Evolutionary conservation across 2,888 invertebrate species (phyloP).

Genomic region (Drosophila mulleri): DNA sequence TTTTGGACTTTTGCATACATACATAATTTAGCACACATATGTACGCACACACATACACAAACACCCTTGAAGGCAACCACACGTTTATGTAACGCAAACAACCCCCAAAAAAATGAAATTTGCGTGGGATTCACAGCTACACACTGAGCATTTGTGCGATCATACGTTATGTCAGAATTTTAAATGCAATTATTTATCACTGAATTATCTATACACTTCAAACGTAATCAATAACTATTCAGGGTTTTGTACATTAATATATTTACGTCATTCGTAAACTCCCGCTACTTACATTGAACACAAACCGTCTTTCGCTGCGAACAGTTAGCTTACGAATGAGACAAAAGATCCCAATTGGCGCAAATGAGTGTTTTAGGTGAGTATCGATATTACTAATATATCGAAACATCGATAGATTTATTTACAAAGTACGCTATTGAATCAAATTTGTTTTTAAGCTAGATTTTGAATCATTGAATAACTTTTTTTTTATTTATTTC

Average conservation of each 20-base stretch:
- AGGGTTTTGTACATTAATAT: conserved; percentile 29
- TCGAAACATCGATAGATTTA: conserved; percentile 16
- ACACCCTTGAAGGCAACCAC: conserved; percentile 41
- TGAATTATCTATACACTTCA: conserved; percentile 31
- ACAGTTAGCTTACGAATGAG: conserved; percentile 70
- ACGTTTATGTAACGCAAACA: conserved; percentile 75
- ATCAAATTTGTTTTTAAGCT: background rate
- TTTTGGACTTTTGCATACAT: conserved; percentile 33
- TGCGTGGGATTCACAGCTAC: conserved; percentile 17
- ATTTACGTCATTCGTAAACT: conserved; percentile 71
- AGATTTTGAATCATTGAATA: background rate
- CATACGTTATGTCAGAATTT: conserved; percentile 30
- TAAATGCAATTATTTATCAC: conserved; percentile 17
- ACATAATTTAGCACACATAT: conserved; percentile 14
- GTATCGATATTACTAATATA: conserved; percentile 5
- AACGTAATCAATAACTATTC: conserved; percentile 45
- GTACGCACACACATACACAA: conserved; percentile 13
- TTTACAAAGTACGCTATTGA: background rate
- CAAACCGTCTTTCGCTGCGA: conserved; percentile 66
- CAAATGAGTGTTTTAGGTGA: conserved; percentile 3
- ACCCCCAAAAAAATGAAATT: conserved; percentile 64
- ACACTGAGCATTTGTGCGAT: conserved; percentile 11
- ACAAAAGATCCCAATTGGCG: conserved; percentile 47
- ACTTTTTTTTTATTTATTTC: background rate
- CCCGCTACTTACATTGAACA: conserved; percentile 83